Conservation (phyloP, 2,888 invertebrate species). For the Bugula neritina region DNA sequence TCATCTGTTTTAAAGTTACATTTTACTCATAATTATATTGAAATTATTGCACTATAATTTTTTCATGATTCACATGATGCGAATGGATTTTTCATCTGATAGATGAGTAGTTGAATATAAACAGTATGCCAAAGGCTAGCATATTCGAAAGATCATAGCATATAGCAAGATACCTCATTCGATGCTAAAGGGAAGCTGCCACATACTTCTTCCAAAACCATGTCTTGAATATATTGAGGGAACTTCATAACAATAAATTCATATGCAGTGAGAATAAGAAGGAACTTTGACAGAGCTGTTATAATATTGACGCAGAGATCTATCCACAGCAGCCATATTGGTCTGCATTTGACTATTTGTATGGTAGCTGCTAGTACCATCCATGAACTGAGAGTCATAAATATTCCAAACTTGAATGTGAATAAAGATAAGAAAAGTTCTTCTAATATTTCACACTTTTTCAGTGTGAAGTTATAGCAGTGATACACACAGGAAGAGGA, state of each 20-base stretch:
- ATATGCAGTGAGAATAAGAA: background rate
- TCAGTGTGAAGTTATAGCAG: background rate
- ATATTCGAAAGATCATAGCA: no score
- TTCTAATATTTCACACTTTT: background rate
- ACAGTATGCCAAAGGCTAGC: no score
- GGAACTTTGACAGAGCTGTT: background rate
- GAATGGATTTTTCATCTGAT: no score
- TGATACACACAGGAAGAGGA: background rate
- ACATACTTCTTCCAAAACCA: background rate
- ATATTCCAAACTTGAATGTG: constrained; percentile 9
- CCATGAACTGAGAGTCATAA: constrained; percentile 15
- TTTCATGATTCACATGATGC: no score
- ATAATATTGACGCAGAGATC: background rate
- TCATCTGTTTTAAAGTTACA: no score
- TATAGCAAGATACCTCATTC: constrained; percentile 22
- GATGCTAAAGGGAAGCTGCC: background rate
- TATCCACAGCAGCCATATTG: constrained; percentile 14
- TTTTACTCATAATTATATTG: no score
- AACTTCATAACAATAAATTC: constrained; percentile 24
- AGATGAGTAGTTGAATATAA: no score
- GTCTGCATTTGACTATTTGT: background rate
- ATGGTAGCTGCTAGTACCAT: background rate
- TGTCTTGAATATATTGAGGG: constrained; percentile 15
- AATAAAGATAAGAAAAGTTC: background rate
- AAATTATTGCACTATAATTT: no score